phyloP scores from a whole-genome alignment of 2,888 invertebrate genomes.

The Harpagoxenus sublaevis region DNA sequence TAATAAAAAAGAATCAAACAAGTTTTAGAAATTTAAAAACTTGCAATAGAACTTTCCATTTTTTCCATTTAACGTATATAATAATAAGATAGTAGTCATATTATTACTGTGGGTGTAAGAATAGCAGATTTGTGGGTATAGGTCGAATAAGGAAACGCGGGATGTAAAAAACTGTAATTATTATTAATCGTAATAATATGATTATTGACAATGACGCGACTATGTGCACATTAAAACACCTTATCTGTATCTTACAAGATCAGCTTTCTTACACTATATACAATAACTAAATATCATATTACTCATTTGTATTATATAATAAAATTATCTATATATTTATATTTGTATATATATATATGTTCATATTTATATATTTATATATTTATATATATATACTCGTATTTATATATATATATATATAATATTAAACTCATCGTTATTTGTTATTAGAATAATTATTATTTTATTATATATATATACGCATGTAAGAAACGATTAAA shows the following conservation, averaged over 20 bases:
- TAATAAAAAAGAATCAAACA: background rate
- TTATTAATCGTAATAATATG: slow-evolving; percentile 86
- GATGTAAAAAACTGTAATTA: slow-evolving; percentile 86
- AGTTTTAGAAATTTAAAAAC: background rate
- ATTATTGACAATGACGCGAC: slow-evolving; percentile 86
- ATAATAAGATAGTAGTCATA: background rate
- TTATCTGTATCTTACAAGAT: slow-evolving; percentile 87
- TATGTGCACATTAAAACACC: slow-evolving; percentile 89
- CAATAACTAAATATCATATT: slow-evolving; percentile 85
- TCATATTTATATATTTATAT: slow-evolving; percentile 67
- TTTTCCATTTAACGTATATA: background rate
- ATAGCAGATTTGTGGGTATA: background rate
- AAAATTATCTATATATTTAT: slow-evolving; percentile 81
- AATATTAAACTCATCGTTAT: slow-evolving; percentile 81
- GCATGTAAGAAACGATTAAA: slow-evolving; percentile 70
- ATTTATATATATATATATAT: slow-evolving; percentile 60
- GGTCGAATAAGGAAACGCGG: slow-evolving; percentile 37
- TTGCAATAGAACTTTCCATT: background rate
- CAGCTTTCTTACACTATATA: slow-evolving; percentile 87
- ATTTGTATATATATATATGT: slow-evolving; percentile 63
- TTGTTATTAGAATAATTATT: slow-evolving; percentile 72
- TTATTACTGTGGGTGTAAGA: background rate
- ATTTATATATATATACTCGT: slow-evolving; percentile 62
- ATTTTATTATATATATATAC: slow-evolving; percentile 64
- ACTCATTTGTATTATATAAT: slow-evolving; percentile 82